A percentile compares a stretch with the other conserved stretches of the same genome.
phyloP scores from a whole-genome alignment of 2,888 invertebrate genomes.

The Ferrisia virgata region DNA sequence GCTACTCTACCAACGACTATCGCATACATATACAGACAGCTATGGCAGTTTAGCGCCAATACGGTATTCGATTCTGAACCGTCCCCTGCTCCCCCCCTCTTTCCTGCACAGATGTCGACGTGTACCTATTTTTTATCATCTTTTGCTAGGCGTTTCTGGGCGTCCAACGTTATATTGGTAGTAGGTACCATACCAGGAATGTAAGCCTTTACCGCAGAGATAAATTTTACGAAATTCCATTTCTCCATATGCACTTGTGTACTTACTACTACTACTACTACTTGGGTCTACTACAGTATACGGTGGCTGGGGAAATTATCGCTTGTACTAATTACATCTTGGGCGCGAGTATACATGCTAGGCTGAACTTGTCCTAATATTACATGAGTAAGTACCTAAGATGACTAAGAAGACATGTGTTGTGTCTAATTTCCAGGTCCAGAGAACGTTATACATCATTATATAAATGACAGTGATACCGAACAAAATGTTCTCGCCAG shows the following conservation, averaged over 20 bases:
- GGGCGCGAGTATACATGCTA: no score
- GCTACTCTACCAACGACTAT: neutral
- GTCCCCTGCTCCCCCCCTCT: no score
- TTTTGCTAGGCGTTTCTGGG: neutral
- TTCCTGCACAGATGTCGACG: no score
- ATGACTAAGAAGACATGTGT: no score
- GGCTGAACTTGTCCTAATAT: no score
- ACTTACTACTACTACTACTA: no score
- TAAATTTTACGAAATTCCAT: neutral
- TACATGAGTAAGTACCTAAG: no score
- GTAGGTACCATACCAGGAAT: neutral
- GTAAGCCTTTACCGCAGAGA: neutral
- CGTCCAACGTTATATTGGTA: no score
- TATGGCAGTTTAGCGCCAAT: no score
- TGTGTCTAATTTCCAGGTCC: neutral
- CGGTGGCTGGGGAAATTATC: neutral
- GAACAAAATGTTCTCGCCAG: neutral
- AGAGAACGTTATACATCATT: neutral
- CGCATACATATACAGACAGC: neutral
- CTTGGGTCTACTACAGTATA: neutral
- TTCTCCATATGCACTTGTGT: neutral
- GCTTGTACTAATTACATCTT: neutral
- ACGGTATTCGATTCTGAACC: neutral
- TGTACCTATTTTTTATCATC: neutral
- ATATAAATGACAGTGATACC: conserved; percentile 29